Base-by-base conservation (phyloP, 2,797 vertebrate genomes). In the Alcedo quadribrachys region DNA sequence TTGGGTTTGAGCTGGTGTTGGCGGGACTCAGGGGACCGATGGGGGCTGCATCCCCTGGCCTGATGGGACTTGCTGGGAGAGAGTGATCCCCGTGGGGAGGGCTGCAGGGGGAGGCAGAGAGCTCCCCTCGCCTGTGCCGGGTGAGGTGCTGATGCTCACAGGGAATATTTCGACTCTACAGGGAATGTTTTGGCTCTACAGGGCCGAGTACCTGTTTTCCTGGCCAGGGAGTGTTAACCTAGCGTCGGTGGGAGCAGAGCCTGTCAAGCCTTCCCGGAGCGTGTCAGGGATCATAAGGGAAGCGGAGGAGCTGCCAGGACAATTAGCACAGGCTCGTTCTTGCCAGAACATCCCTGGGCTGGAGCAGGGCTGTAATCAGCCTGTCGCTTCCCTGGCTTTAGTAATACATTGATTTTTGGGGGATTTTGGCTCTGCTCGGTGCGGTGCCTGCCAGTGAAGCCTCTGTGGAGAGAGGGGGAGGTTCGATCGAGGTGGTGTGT, bases 321-420 rank as follows among this genome's bases (percentile, higher is more conserved):
- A 95, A 86, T 94, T 94, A 93, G 77, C 77, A 66, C 12, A 24
- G 77, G 62, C 83, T 95, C 78, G 55, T 95, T 95, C 67, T 87
- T 32, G 18, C 51, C 80, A 76, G 80, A 80, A 57, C 2, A 0
- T 91, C 91, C 46, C 80, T 43, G 62, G 69, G 85, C 71, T 78
- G 62, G 66, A 81, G 69, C 19, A 1, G 67, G 84, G 57, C 60
- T 92, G 12, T 76, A 78, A 91, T 92, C 91, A 90, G 69, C 87
- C 80, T 78, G 82, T 77, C 57, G 0, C 82, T 91, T 83, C 62
- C 62, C 50, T 5, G 5, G 58, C 85, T 96, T 90, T 85, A 87
- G 91, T 87, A 92, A 89, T 63, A 43, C 91, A 87, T 58, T 83
- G 91, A 76, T 80, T 85, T 92, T 63, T 2, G 28, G 85, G 63